A percentile compares a stretch with the other conserved stretches of the same genome.
Conservation (phyloP, 2,888 invertebrate genomes). For the Temnothorax rugatulus region DNA sequence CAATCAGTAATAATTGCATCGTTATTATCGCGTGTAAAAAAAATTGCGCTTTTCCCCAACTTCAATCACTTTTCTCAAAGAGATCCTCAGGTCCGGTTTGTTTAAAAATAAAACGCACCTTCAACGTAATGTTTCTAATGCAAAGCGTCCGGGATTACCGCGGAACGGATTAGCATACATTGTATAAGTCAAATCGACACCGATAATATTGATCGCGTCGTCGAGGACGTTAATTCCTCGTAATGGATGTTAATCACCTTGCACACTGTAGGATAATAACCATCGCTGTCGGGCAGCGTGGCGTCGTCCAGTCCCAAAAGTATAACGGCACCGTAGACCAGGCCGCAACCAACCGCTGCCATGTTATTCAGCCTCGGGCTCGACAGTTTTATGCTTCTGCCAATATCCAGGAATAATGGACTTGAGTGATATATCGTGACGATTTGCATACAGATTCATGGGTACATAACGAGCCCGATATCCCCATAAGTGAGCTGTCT, state of each 20-base stretch:
- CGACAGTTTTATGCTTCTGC: slow-evolving; percentile 95
- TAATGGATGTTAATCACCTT: slow-evolving; percentile 89
- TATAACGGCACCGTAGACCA: slow-evolving; percentile 96
- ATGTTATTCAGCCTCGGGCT: slow-evolving; percentile 97
- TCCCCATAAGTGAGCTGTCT: neutral
- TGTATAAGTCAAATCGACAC: slow-evolving; percentile 32
- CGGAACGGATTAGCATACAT: neutral
- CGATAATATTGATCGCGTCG: slow-evolving; percentile 33
- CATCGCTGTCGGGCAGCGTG: slow-evolving; percentile 90
- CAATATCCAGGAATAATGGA: slow-evolving; percentile 63
- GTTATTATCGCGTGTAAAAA: neutral
- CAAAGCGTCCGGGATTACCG: neutral
- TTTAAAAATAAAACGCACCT: neutral
- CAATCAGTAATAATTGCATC: neutral
- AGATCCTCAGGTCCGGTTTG: neutral
- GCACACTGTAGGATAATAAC: slow-evolving; percentile 93
- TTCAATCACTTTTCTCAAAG: neutral
- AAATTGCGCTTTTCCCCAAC: neutral
- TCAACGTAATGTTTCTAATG: neutral
- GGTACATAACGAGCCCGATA: neutral
- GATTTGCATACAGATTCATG: slow-evolving; percentile 40
- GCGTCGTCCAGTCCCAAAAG: slow-evolving; percentile 94
- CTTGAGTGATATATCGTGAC: slow-evolving; percentile 50
- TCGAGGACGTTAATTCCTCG: slow-evolving; percentile 10
- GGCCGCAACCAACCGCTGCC: slow-evolving; percentile 95